Evolutionary conservation across 2,888 invertebrate genomes (phyloP).

Genomic region (Lasioglossum vierecki): DNA sequence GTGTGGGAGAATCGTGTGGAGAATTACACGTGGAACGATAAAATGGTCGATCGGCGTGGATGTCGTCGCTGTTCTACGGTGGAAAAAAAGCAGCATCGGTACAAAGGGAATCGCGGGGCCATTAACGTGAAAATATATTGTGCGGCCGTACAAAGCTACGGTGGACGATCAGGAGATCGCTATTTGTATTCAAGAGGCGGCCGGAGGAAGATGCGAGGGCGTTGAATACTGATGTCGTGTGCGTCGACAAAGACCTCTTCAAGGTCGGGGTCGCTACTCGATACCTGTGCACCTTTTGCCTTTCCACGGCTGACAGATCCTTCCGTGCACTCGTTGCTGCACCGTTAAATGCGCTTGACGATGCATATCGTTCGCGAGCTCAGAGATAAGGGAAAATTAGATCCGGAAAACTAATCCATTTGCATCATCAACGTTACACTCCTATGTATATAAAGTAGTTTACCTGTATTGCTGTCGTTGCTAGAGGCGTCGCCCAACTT

Average conservation of each 20-base stretch:
- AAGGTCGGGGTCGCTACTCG: conserved; percentile 80
- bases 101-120: conserved; percentile 44
- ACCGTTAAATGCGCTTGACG: conserved; percentile 43
- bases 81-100: conserved; percentile 9
- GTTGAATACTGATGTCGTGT: conserved; percentile 81
- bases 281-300: conserved; percentile 62
- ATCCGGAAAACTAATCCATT: too few species aligned
- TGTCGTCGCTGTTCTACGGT: conserved; percentile 1
- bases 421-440: too few species aligned
- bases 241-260: conserved; percentile 83
- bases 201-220: conserved; percentile 79
- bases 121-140: conserved; percentile 60
- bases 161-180: conserved; percentile 38
- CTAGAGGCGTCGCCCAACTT: too few species aligned
- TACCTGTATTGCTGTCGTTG: too few species aligned
- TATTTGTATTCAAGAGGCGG: conserved; percentile 78
- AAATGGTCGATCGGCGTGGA: conserved; percentile 1
- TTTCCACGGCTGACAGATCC: conserved; percentile 54
- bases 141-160: conserved; percentile 55
- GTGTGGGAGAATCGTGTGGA: not conserved
- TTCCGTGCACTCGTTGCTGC: conserved; percentile 27
- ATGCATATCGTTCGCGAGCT: not conserved
- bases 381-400: not conserved
- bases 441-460: too few species aligned
- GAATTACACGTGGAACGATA: not conserved